phyloP scores from a whole-genome alignment of 2,888 invertebrate species.

The Lasioglossum zephyrum region DNA sequence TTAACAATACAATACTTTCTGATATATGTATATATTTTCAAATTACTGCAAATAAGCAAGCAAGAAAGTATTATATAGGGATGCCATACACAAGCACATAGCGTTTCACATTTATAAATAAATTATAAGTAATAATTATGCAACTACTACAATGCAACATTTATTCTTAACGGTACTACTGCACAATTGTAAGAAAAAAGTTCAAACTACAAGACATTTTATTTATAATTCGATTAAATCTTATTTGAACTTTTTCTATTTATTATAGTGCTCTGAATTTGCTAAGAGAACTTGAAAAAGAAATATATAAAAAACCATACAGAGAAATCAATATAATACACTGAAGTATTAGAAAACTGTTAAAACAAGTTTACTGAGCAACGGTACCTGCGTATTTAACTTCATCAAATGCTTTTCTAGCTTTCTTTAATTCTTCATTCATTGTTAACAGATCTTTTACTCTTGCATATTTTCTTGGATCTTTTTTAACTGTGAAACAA shows the following conservation, averaged over 20 bases:
- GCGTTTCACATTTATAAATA: conserved; percentile 46
- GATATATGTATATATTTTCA: neutral
- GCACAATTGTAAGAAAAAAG: conserved; percentile 29
- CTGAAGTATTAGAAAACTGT: conserved; percentile 35
- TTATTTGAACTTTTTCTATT: conserved; percentile 25
- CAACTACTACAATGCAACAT: conserved; percentile 44
- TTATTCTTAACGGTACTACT: conserved; percentile 39
- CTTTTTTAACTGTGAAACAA: conserved; percentile 93
- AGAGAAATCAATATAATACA: conserved; percentile 27
- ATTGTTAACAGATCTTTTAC: conserved; percentile 98
- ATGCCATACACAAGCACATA: conserved; percentile 52
- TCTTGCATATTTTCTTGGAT: conserved; percentile 97
- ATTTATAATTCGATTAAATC: conserved; percentile 22
- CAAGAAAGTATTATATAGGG: conserved; percentile 45
- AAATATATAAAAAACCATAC: conserved; percentile 13
- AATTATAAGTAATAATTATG: conserved; percentile 39
- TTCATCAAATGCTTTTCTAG: conserved; percentile 99
- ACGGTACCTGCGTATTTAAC: conserved; percentile 96
- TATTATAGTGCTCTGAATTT: conserved; percentile 12
- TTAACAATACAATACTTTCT: conserved; percentile 27
- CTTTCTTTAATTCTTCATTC: conserved; percentile 99
- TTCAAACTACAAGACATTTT: conserved; percentile 21
- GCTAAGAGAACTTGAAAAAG: neutral
- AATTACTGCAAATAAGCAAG: conserved; percentile 52
- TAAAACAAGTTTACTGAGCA: conserved; percentile 76